Base-by-base conservation (phyloP, 2,113 vertebrate genomes). In the Crotophaga sulcirostris region DNA sequence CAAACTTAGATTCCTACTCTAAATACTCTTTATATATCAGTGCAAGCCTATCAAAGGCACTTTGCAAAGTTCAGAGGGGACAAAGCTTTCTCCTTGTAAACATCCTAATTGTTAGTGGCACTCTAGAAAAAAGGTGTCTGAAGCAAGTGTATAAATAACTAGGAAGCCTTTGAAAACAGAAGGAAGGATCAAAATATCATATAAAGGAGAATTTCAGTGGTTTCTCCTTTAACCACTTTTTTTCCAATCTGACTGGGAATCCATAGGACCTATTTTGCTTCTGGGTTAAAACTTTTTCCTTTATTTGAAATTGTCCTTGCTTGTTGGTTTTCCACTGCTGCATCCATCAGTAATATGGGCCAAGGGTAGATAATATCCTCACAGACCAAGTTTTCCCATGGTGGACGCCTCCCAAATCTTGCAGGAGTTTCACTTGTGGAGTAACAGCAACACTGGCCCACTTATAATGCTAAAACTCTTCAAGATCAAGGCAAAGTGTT, bases 41-140 rank as follows among this genome's bases (percentile, higher is more conserved):
- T 47, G 31, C n/a, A 78, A 42, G 3, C 7, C 20, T 9, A 7
- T 16, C 4, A 6, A 45, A 82, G 29, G 21, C 54, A 68, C 29
- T 67, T 68, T 13, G 4, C 36, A 21, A 45, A 62, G 25, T 81
- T 86, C 47, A 68, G 82, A 89, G 26, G 3, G 18, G 24, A 82
- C 25, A 68, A 89, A 63, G 7, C 17, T 59, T 81, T 55, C 52
- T 72, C 47, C 40, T 62, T 73, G 16, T 58, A 86, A 89, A 73
- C 11, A 45, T 25, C 2, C 0, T 8, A 67, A 51, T 21, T 82
- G 36, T 33, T 63, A 52, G 33, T 21, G 29, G 12, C 0, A 0
- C 33, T 55, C 33, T 40, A 81, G 40, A 38, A 94, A 81, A 76
- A 76, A 45, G 33, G 26, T 16, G 51, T 56, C 16, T 56, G 38